Evolutionary conservation across 2,113 vertebrate genomes (phyloP).

Genomic region (Illadopsis cleaveri): DNA sequence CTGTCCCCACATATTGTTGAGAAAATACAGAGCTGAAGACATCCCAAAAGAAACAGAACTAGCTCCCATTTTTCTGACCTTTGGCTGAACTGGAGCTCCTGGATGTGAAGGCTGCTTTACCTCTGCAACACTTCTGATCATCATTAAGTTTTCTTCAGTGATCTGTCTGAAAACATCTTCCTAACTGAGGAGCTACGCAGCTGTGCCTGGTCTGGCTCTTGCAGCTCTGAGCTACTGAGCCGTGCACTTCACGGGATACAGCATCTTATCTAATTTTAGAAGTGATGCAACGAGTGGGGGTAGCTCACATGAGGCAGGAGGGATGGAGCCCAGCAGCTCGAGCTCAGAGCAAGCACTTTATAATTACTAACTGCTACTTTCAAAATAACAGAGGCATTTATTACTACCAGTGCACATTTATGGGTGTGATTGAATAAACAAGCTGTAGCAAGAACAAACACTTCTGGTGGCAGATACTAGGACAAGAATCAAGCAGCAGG

Average conservation of each 20-base stretch:
- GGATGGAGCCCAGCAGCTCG: background rate
- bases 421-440: background rate
- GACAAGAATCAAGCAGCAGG: background rate
- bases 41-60: background rate
- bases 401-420: background rate
- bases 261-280: background rate
- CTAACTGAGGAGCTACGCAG: background rate
- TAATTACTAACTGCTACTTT: background rate
- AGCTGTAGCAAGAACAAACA: background rate
- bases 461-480: background rate
- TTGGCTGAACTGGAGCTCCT: background rate
- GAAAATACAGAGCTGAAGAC: background rate
- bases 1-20: background rate
- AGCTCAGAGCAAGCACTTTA: background rate
- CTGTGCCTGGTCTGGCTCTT: background rate
- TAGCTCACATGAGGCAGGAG: background rate
- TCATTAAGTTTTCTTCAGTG: background rate
- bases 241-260: rapidly evolving
- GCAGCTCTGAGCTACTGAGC: background rate
- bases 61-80: constrained; percentile 11
- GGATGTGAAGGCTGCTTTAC: background rate
- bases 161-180: background rate
- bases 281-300: background rate
- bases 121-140: background rate
- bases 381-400: background rate